Percentiles rank a stretch among this genome's conserved stretches.
These are phyloP conservation scores for Drosophila pegasa DNA, from an alignment of 2,888 invertebrate genomes.

Conservation along the genomic window DNA sequence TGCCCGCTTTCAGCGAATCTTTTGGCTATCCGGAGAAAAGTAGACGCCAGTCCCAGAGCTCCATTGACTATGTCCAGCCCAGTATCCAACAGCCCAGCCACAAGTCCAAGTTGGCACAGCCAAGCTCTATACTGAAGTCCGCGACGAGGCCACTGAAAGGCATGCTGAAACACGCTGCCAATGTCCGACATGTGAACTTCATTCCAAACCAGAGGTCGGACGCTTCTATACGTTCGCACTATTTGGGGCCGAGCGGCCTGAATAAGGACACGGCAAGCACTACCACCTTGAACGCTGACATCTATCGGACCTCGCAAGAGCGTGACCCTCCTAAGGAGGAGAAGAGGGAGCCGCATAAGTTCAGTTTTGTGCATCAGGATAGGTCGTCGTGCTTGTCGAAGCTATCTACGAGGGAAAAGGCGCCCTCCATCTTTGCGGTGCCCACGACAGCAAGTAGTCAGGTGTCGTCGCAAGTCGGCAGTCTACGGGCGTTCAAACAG, in stretches of 20 bases:
- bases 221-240: background rate
- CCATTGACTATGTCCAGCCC: background rate
- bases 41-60: background rate
- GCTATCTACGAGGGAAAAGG: too few relatives aligned
- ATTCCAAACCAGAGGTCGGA: background rate
- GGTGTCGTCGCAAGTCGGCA: too few relatives aligned
- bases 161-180: background rate
- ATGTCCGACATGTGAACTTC: slow-evolving; percentile 35
- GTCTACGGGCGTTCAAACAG: accelerated
- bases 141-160: slow-evolving; percentile 2
- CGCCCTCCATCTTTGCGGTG: slow-evolving; percentile 37
- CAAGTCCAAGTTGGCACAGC: background rate
- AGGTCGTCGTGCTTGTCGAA: background rate
- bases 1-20: slow-evolving; percentile 22
- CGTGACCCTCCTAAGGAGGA: background rate
- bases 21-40: slow-evolving; percentile 6
- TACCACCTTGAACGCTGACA: background rate
- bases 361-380: background rate
- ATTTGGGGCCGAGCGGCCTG: too few relatives aligned
- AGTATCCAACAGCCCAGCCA: background rate
- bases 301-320: slow-evolving; percentile 2
- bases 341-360: background rate
- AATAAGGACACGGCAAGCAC: background rate
- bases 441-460: background rate
- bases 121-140: slow-evolving; percentile 36